Evolutionary conservation across 2,888 invertebrate species (phyloP).

Genomic region (Hemicrepidius hirtus): DNA sequence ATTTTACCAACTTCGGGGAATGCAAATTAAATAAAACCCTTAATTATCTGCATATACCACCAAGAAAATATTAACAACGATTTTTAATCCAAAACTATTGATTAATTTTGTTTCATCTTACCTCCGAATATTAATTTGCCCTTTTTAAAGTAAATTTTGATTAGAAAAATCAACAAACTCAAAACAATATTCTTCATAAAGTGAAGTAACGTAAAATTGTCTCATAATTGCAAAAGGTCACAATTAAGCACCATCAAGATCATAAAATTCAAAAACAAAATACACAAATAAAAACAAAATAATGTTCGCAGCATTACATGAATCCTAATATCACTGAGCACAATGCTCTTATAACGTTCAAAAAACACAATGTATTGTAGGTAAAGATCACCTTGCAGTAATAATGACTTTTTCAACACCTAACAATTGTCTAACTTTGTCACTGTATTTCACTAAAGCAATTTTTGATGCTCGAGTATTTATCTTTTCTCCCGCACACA

Average conservation of each 20-base stretch:
- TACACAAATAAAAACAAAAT: constrained; percentile 42
- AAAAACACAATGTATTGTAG: constrained; percentile 34
- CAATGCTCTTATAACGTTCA: constrained; percentile 24
- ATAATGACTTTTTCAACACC: constrained; percentile 87
- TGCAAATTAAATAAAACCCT: too few species aligned
- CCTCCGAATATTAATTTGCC: too few species aligned
- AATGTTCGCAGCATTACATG: constrained; percentile 34
- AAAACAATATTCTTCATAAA: constrained; percentile 15
- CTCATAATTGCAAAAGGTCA: constrained; percentile 16
- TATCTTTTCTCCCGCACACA: constrained; percentile 86
- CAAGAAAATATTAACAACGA: too few species aligned
- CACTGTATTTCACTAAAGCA: constrained; percentile 88
- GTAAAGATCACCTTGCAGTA: constrained; percentile 73
- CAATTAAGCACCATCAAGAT: constrained; percentile 48
- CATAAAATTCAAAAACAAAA: constrained; percentile 34
- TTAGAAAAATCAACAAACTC: not conserved
- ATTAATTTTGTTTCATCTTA: too few species aligned
- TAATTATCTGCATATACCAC: too few species aligned
- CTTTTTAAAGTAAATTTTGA: constrained; percentile 1
- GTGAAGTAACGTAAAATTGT: constrained; percentile 11
- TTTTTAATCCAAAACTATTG: too few species aligned
- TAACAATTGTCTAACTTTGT: constrained; percentile 86
- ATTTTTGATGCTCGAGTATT: constrained; percentile 88
- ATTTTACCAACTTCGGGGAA: too few species aligned
- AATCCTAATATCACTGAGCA: constrained; percentile 54